phyloP scores from a whole-genome alignment of 2,888 invertebrate species.

The Plagiodera versicolora region DNA sequence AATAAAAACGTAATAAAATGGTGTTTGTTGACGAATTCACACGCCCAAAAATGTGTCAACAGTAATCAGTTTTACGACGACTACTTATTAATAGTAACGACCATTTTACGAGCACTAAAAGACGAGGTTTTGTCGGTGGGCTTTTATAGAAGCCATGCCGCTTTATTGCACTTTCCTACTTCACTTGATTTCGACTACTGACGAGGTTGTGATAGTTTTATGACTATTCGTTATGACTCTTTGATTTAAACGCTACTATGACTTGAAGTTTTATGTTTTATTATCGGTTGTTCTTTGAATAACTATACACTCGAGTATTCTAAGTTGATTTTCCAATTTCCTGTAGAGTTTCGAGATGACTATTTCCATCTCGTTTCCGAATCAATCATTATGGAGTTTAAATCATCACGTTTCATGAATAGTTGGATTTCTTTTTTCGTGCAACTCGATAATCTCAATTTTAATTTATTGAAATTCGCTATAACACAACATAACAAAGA shows the following conservation, averaged over 20 bases:
- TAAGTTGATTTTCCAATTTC: no score
- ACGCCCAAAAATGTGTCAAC: slow-evolving; percentile 59
- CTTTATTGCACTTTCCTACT: slow-evolving; percentile 30
- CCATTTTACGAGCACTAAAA: slow-evolving; percentile 61
- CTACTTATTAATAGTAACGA: slow-evolving; percentile 63
- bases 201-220: slow-evolving; percentile 26
- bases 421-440: no score
- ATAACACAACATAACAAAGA: no score
- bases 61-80: slow-evolving; percentile 61
- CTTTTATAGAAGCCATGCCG: slow-evolving; percentile 41
- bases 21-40: not conserved
- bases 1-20: slow-evolving; percentile 40
- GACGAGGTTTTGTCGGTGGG: slow-evolving; percentile 50
- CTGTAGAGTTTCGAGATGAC: no score
- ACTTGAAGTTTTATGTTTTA: slow-evolving; percentile 13
- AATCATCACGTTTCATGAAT: no score
- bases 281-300: not conserved
- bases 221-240: slow-evolving; percentile 18
- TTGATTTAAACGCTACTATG: slow-evolving; percentile 20
- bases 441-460: no score
- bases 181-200: slow-evolving; percentile 15
- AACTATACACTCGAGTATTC: no score
- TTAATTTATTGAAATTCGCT: no score
- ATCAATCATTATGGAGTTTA: no score
- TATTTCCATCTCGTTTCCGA: no score